Evolutionary conservation across 1,140 invertebrate genomes (phyloP).

Genomic region (Scaptomyza graminum): DNA sequence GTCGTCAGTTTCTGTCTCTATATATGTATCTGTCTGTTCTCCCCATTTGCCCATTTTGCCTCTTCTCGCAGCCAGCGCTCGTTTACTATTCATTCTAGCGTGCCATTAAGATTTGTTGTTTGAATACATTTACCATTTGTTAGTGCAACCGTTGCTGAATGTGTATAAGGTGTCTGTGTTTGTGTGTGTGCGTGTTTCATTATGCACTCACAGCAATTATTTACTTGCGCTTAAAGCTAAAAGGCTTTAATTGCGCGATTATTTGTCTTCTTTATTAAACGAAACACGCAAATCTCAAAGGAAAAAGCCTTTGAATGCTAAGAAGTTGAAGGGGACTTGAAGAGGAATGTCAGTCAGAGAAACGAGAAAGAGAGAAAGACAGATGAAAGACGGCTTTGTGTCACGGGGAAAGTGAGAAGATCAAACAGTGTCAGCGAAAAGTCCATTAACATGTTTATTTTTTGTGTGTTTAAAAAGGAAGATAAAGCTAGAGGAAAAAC

Average conservation of each 20-base stretch:
- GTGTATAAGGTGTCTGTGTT: slow-evolving; percentile 13
- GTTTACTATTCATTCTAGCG: slow-evolving; percentile 81
- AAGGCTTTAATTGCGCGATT: slow-evolving; percentile 83
- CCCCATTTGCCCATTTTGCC: not conserved
- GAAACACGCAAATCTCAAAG: slow-evolving; percentile 83
- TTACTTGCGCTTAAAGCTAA: slow-evolving; percentile 83
- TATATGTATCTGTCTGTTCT: slow-evolving; percentile 46
- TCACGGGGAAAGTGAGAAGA: not conserved
- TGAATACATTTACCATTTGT: slow-evolving; percentile 82
- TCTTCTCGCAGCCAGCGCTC: slow-evolving; percentile 39
- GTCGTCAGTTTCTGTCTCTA: slow-evolving; percentile 7
- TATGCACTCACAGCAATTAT: slow-evolving; percentile 83
- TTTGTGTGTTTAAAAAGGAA: too few species aligned
- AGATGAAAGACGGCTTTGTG: not conserved
- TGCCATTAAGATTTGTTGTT: slow-evolving; percentile 83
- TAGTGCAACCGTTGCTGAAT: slow-evolving; percentile 62
- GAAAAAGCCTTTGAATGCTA: slow-evolving; percentile 53
- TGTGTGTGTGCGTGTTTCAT: slow-evolving; percentile 55
- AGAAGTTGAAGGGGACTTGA: not conserved
- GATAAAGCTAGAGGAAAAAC: too few species aligned
- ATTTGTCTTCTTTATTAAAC: slow-evolving; percentile 83
- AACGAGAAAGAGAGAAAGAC: slow-evolving; percentile 11
- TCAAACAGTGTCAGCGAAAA: slow-evolving; percentile 54
- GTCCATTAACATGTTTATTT: slow-evolving; percentile 19
- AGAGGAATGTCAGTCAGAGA: slow-evolving; percentile 4